These are phyloP conservation scores for Mesorhabditis spiculigera DNA, from an alignment of 2,888 invertebrate genomes.

Conservation along the genomic window DNA sequence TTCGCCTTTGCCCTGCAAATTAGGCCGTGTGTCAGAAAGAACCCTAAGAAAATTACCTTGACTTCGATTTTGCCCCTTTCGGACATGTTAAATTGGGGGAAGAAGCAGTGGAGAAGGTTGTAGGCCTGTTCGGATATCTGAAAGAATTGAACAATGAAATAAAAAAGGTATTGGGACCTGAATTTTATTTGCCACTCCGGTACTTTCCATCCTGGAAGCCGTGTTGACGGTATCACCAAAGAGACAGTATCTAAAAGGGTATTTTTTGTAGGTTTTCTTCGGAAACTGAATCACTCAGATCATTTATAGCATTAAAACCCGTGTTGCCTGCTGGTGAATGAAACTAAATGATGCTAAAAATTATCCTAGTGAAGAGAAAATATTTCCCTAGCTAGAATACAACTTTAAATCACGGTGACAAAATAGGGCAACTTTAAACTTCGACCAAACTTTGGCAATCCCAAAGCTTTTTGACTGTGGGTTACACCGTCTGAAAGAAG, in stretches of 20 bases:
- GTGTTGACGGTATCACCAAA: conserved; percentile 55
- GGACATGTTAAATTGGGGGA: conserved; percentile 43
- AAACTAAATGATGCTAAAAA: too few species aligned
- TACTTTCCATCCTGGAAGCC: conserved; percentile 56
- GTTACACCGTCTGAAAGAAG: too few species aligned
- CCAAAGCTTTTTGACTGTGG: too few species aligned
- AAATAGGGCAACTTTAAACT: too few species aligned
- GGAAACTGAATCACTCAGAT: too few species aligned
- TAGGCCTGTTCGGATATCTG: conserved; percentile 52
- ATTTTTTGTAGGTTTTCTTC: too few species aligned
- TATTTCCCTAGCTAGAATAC: too few species aligned
- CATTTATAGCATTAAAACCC: too few species aligned
- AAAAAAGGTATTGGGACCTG: conserved; percentile 22
- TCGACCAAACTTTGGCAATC: too few species aligned
- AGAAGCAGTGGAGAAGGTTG: conserved; percentile 54
- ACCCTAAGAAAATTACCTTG: conserved; percentile 31
- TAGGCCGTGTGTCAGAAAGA: background rate
- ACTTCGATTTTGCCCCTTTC: conserved; percentile 56
- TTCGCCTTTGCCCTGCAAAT: conserved; percentile 53
- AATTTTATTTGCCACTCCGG: conserved; percentile 53
- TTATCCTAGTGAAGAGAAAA: too few species aligned
- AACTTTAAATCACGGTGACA: too few species aligned
- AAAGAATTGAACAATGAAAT: conserved; percentile 11
- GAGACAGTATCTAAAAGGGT: conserved; percentile 47
- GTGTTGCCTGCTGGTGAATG: too few species aligned